Base-by-base conservation (phyloP, 2,113 vertebrate species). In the Leucoraja erinaceus region DNA sequence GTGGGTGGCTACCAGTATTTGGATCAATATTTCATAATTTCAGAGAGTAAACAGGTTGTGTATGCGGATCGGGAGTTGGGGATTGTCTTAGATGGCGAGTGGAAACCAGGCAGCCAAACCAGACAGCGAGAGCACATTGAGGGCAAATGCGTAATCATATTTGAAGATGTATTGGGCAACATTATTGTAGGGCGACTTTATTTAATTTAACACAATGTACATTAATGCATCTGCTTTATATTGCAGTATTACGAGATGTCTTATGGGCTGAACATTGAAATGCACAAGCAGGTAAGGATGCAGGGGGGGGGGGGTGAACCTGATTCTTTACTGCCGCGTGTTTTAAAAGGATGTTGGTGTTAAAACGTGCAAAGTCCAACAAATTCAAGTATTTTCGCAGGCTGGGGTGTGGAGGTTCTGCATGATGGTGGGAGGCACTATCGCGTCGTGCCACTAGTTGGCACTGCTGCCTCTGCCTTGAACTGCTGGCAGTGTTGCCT, bases 191-290 rank as follows among this genome's bases (percentile, higher is more conserved):
- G 22, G 70, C 1, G 11, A 22, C 70, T 72, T 72, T 72, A 16
- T 12, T 72, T 16, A 72, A 16, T 72, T 47, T 1, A 0, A 47
- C 38, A 7, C 75, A 28, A 72, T 70, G n/a, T 91, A 72, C 8
- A 20, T 72, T 70, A 25, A 70, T 47, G 31, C 16, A 25, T 47
- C 47, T 47, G 31, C 10, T 9, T 91, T 22, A 10, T 90, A 20
- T 96, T 93, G 20, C 96, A 99, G 98, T 99, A 99, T 96, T 99
- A 99, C 0, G 98, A 99, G 94, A 99, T 99, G 98, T 99, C 98
- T 93, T 99, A 99, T 4, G 98, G 98, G 93, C 96, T 99, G 96
- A 99, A 99, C 95, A 99, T 99, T 94, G 98, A 99, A 95, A 99
- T 99, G 98, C 98, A 99, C 96, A 99, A 99, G 95, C 98, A 99